Conservation (phyloP, 2,113 vertebrate genomes). For the Myotis yumanensis region DNA sequence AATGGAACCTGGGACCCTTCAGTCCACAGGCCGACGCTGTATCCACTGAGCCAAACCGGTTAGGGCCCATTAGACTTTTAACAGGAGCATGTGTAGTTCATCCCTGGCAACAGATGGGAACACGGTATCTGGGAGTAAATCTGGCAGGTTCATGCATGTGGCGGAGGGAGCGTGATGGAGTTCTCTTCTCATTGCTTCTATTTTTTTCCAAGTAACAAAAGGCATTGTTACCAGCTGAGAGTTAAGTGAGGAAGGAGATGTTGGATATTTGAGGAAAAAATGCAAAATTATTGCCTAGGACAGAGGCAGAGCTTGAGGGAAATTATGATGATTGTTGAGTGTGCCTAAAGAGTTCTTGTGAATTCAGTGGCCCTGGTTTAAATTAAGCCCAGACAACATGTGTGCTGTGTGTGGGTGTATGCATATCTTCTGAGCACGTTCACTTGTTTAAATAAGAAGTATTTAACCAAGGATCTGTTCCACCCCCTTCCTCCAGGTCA, state of each 20-base stretch:
- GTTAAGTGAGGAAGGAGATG: not conserved
- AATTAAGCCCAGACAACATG: not conserved
- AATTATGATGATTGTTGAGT: not conserved
- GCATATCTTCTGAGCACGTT: not conserved
- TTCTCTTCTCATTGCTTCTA: not conserved
- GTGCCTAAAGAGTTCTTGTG: not conserved
- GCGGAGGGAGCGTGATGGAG: not conserved
- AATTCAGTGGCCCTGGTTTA: not conserved
- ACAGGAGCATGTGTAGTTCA: not conserved
- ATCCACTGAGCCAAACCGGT: too few species aligned
- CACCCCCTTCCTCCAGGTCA: not conserved
- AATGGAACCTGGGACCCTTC: too few species aligned
- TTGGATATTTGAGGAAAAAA: not conserved
- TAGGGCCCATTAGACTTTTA: not conserved
- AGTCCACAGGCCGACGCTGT: too few species aligned
- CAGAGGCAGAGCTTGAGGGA: not conserved
- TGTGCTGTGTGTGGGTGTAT: too few species aligned
- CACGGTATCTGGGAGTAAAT: not conserved
- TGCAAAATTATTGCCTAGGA: not conserved
- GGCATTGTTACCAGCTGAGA: not conserved
- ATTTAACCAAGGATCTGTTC: not conserved
- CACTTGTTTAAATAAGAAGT: not conserved
- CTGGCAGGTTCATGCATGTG: not conserved
- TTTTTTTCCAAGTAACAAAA: not conserved
- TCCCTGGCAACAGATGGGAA: not conserved